Percentiles rank a stretch among this genome's conserved stretches.
These are phyloP conservation scores for Chironomus tepperi DNA, from an alignment of 1,140 invertebrate species.

Conservation along the genomic window DNA sequence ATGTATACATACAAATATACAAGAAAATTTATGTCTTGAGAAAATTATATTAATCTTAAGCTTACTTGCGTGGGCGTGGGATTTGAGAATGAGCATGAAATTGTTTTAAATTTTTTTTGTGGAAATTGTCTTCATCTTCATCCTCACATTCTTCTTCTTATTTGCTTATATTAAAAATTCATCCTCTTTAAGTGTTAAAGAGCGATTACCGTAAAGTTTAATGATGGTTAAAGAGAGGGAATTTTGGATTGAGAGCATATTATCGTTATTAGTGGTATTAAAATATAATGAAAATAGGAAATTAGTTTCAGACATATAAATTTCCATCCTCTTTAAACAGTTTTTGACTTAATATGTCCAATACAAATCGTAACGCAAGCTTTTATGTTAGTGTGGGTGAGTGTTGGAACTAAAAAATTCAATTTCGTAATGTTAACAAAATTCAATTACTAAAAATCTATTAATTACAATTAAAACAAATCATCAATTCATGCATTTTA, in stretches of 20 bases:
- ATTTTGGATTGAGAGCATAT: background rate
- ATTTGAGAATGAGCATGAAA: background rate
- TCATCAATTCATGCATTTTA: too few species aligned
- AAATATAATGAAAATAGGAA: conserved; percentile 10
- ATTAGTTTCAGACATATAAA: background rate
- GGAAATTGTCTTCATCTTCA: background rate
- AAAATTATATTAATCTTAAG: conserved; percentile 15
- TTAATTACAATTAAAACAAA: too few species aligned
- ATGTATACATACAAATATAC: too few species aligned
- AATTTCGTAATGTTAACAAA: too few species aligned
- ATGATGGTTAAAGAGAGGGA: background rate
- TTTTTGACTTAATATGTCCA: too few species aligned
- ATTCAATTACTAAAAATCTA: too few species aligned
- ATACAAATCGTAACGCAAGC: too few species aligned
- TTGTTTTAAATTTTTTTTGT: background rate
- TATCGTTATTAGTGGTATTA: background rate
- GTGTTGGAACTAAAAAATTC: too few species aligned
- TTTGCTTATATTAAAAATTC: too few species aligned
- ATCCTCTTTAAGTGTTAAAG: background rate
- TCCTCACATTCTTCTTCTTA: too few species aligned
- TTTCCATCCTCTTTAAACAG: background rate
- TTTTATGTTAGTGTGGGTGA: too few species aligned
- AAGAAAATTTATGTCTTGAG: background rate
- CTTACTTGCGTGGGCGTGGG: background rate
- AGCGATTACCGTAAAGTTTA: background rate